Evolutionary conservation across 2,113 vertebrate species (phyloP), one percentile per base, ranked within the genome.

Genomic region (Vimba vimba): DNA sequence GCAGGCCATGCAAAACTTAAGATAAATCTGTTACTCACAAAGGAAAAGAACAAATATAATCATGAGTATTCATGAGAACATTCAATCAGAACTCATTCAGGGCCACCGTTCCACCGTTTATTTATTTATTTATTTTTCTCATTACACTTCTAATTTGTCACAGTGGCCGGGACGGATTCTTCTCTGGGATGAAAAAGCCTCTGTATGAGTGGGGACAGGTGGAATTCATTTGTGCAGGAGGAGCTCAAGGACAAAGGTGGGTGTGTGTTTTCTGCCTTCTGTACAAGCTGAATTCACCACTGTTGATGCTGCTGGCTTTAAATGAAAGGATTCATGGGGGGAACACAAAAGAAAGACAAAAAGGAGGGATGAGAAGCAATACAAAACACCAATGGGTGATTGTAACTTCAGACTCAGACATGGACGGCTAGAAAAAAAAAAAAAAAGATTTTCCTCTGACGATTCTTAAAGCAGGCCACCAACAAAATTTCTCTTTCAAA

Each of bases 201-300:
- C 74, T 79, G 43, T 39, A 79, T 57, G 55, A 23, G 19, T 12
- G 79, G 47, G 79, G 62, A 86, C 79, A 89, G 36, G 82, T 84
- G 27, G 50, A 74, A 78, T 45, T 85, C 39, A 52, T 79, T 25
- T 85, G 82, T 45, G 79, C 39, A 85, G 69, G 60, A 77, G 71
- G 62, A 86, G 50, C 60, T 86, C 77, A 81, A 69, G 77, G 85
- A 88, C 57, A 88, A 86, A 85, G 45, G 74, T 84, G 79, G 30
- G 27, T 45, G 68, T 75, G 64, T 39, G 12, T 17, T 75, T 84
- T 75, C 13, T 66, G 23, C 13, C n/a, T 57, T 52, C 62, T 79
- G 12, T 69, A 71, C 39, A 43, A 39, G 68, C 66, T 52, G 69
- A 68, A 81, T 84, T 60, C 69, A 12, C 50, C 23, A 52, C 45